Conservation (phyloP, 2,797 vertebrate species). For the Champsocephalus gunnari region DNA sequence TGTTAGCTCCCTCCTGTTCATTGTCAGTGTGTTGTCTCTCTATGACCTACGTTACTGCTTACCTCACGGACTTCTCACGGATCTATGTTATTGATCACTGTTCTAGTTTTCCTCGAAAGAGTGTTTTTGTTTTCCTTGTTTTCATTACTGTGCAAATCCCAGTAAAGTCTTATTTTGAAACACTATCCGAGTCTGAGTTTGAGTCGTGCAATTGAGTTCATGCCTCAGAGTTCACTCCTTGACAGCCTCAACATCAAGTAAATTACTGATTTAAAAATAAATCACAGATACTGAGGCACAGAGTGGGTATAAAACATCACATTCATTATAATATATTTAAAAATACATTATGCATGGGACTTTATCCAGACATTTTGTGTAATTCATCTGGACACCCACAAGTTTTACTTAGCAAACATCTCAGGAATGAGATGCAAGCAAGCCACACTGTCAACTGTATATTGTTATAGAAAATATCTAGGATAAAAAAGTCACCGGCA, state of each 20-base stretch:
- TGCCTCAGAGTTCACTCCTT: too few relatives aligned
- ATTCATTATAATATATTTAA: not conserved
- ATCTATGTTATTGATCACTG: too few relatives aligned
- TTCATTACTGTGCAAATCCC: too few relatives aligned
- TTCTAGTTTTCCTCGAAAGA: too few relatives aligned
- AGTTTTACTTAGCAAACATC: conserved; percentile 3
- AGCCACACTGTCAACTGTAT: not conserved
- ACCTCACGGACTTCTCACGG: too few relatives aligned
- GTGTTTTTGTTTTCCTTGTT: too few relatives aligned
- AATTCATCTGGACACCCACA: not conserved
- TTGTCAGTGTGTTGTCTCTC: too few relatives aligned
- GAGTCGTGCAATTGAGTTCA: too few relatives aligned
- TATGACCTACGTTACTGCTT: too few relatives aligned
- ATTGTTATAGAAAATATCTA: not conserved
- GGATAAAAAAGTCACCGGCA: conserved; percentile 19
- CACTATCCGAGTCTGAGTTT: too few relatives aligned
- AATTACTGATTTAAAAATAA: conserved; percentile 27
- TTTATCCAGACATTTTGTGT: not conserved
- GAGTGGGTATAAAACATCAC: conserved; percentile 2
- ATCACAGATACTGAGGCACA: conserved; percentile 7
- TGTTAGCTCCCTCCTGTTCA: too few relatives aligned
- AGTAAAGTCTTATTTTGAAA: too few relatives aligned
- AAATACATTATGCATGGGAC: not conserved
- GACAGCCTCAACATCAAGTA: conserved; percentile 16
- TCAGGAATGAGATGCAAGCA: not conserved